These are phyloP conservation scores for Dromaius novaehollandiae DNA, from an alignment of 2,113 vertebrate species.

Conservation along the genomic window DNA sequence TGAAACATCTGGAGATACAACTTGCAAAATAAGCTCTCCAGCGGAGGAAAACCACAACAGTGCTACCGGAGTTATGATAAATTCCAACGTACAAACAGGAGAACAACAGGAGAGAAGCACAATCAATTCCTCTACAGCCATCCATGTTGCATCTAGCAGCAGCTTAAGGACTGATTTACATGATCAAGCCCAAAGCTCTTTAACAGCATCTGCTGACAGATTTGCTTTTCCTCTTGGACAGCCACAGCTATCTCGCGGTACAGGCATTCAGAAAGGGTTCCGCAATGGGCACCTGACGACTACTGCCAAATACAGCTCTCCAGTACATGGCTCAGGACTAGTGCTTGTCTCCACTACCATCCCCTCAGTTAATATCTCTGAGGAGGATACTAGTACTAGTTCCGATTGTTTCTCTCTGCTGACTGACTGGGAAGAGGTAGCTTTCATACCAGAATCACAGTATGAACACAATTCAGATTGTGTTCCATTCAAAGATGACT, in stretches of 20 bases:
- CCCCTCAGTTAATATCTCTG: constrained; percentile 69
- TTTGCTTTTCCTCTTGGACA: not conserved
- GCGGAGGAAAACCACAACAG: not conserved
- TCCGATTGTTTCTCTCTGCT: constrained; percentile 66
- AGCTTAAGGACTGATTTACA: not conserved
- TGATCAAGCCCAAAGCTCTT: constrained; percentile 28
- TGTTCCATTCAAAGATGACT: not conserved
- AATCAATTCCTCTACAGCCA: not conserved
- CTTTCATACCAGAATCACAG: constrained; percentile 75
- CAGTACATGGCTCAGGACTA: constrained; percentile 22
- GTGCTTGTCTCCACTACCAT: constrained; percentile 85
- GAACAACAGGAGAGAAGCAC: not conserved
- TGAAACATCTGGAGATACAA: not conserved
- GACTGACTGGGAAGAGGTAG: constrained; percentile 78
- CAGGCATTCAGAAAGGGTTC: not conserved
- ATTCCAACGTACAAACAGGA: not conserved
- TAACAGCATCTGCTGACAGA: constrained; percentile 44
- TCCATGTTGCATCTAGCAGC: not conserved
- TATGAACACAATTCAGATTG: constrained; percentile 19
- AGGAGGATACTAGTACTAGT: constrained; percentile 43
- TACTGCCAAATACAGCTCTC: not conserved
- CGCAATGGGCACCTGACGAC: not conserved
- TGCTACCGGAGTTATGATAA: not conserved
- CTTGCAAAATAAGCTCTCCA: not conserved
- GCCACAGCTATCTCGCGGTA: not conserved